These are phyloP conservation scores for Hephaestus fuliginosus DNA, from an alignment of 2,797 vertebrate genomes.

Conservation along the genomic window DNA sequence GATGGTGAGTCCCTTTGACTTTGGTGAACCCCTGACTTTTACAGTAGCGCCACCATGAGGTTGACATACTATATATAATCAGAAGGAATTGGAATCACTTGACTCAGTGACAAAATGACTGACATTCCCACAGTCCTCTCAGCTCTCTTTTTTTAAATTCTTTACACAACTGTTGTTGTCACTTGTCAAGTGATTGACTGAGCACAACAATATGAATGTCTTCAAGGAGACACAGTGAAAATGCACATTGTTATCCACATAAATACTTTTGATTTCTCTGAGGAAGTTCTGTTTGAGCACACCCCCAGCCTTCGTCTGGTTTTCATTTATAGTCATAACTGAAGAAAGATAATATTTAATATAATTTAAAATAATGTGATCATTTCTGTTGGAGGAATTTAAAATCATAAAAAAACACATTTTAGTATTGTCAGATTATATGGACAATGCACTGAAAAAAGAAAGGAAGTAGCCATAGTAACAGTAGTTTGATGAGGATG, in stretches of 20 bases:
- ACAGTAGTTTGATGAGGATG: too few species aligned
- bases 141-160: not conserved
- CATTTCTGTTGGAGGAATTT: not conserved
- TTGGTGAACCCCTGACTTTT: not conserved
- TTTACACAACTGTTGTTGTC: not conserved
- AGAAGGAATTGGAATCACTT: not conserved
- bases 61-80: not conserved
- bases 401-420: not conserved
- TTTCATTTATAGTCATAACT: not conserved
- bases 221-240: not conserved
- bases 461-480: not conserved
- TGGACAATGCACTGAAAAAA: not conserved
- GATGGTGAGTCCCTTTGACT: conserved; percentile 5
- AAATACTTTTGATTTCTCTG: not conserved
- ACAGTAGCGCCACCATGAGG: not conserved
- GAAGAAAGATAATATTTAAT: not conserved
- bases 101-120: not conserved
- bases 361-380: not conserved
- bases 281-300: not conserved
- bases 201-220: not conserved
- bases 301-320: not conserved
- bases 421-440: not conserved
- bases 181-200: not conserved
- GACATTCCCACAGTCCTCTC: not conserved
- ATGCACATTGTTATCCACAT: not conserved